phyloP scores from a whole-genome alignment of 2,113 vertebrate species.

The Actenoides lindsayi region DNA sequence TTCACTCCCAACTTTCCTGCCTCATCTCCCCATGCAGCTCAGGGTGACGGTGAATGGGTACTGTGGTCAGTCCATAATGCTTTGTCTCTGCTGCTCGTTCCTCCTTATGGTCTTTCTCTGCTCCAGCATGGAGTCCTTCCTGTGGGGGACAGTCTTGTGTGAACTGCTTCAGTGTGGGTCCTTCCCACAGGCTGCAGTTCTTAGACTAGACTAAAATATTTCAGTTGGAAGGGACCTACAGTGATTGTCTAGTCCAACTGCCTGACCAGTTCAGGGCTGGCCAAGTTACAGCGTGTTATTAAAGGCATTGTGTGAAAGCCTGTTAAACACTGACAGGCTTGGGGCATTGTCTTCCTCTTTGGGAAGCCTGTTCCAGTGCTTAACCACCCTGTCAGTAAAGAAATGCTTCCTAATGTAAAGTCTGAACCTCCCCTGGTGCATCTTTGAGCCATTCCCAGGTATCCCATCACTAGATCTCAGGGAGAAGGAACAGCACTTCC shows the following conservation, averaged over 20 bases:
- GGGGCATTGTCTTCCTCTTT: neutral
- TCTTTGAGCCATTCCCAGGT: neutral
- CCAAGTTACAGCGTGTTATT: neutral
- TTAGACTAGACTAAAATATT: too few species aligned
- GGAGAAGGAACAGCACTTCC: neutral
- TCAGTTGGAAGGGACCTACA: neutral
- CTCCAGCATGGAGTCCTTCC: neutral
- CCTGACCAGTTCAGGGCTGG: neutral
- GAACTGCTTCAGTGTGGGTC: neutral
- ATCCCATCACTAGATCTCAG: neutral
- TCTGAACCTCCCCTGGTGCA: neutral
- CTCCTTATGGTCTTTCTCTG: neutral
- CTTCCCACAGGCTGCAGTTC: neutral
- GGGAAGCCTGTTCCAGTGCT: neutral
- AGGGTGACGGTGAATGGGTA: neutral
- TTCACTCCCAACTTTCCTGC: neutral
- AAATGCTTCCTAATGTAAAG: neutral
- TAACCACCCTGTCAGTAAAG: neutral
- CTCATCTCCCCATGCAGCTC: accelerated
- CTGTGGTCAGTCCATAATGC: neutral
- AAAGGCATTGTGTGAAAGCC: neutral
- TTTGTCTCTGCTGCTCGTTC: neutral
- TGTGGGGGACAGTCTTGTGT: neutral
- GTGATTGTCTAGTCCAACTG: neutral
- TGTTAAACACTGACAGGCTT: neutral